A percentile compares a stretch with the other conserved stretches of the same genome.
phyloP scores from a whole-genome alignment of 2,797 vertebrate species.

The Labroides dimidiatus region DNA sequence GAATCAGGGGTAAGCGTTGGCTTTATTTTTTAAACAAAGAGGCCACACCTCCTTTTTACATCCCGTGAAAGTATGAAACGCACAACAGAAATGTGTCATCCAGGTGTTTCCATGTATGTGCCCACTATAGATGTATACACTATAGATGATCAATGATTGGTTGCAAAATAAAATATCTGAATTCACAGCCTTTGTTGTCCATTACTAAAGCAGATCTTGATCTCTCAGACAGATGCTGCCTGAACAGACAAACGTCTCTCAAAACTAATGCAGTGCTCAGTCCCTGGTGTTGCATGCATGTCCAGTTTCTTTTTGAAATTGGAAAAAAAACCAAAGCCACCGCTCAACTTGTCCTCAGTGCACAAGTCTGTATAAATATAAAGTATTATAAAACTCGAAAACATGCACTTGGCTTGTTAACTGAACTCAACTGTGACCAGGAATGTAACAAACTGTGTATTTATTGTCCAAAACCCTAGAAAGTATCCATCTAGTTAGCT shows the following conservation, averaged over 20 bases:
- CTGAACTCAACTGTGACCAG: slow-evolving; percentile 33
- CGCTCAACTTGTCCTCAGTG: neutral
- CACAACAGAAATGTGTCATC: too few species aligned
- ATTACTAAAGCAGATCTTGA: neutral
- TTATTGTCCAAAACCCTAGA: slow-evolving; percentile 25
- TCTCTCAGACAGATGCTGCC: neutral
- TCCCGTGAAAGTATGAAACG: too few species aligned
- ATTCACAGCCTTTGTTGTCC: neutral
- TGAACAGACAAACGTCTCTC: neutral
- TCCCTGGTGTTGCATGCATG: neutral
- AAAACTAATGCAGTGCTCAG: neutral
- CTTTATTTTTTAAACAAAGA: too few species aligned
- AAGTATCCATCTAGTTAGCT: slow-evolving; percentile 15
- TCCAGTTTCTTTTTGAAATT: slow-evolving; percentile 1
- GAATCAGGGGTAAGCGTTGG: too few species aligned
- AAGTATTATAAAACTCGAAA: slow-evolving; percentile 29
- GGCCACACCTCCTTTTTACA: too few species aligned
- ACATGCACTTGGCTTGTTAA: slow-evolving; percentile 33
- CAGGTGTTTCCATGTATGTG: too few species aligned
- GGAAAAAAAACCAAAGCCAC: slow-evolving; percentile 24
- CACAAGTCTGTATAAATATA: neutral
- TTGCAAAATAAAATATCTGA: too few species aligned
- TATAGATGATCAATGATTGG: too few species aligned
- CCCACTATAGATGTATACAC: too few species aligned
- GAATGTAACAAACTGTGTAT: slow-evolving; percentile 14